These are phyloP conservation scores for Neodiprion virginianus DNA, from an alignment of 1,140 invertebrate genomes.

Conservation along the genomic window DNA sequence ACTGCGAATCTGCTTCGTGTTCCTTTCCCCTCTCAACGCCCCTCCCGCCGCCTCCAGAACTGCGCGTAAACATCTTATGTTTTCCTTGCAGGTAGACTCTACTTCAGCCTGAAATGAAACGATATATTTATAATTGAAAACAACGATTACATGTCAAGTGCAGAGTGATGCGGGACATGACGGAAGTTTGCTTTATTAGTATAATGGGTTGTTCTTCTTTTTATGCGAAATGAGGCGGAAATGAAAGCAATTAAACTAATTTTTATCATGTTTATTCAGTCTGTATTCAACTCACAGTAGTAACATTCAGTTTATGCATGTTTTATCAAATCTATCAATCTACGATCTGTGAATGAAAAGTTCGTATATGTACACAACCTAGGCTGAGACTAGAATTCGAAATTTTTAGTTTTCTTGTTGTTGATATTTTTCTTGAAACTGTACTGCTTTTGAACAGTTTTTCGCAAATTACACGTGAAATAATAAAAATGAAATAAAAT, in stretches of 20 bases:
- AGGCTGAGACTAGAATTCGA: too few species aligned
- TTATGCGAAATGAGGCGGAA: neutral
- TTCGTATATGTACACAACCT: too few species aligned
- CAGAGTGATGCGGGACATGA: neutral
- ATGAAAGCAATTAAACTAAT: neutral
- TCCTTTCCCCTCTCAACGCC: slow-evolving; percentile 52
- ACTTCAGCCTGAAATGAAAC: slow-evolving; percentile 72
- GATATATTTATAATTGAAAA: slow-evolving; percentile 23
- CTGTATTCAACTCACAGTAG: neutral
- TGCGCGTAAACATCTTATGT: slow-evolving; percentile 71
- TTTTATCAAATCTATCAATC: too few species aligned
- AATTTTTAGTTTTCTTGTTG: too few species aligned
- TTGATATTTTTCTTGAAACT: too few species aligned
- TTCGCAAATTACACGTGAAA: too few species aligned
- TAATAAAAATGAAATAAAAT: too few species aligned
- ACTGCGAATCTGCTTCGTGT: slow-evolving; percentile 58
- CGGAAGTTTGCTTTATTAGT: neutral
- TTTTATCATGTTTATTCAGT: neutral
- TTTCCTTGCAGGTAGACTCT: slow-evolving; percentile 76
- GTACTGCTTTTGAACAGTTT: too few species aligned
- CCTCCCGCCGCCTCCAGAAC: slow-evolving; percentile 61
- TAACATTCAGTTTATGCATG: too few species aligned
- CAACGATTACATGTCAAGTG: neutral
- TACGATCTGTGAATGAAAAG: too few species aligned
- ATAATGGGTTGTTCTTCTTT: neutral